Conservation (phyloP, 2,113 vertebrate genomes). For the Ornithorhynchus anatinus region DNA sequence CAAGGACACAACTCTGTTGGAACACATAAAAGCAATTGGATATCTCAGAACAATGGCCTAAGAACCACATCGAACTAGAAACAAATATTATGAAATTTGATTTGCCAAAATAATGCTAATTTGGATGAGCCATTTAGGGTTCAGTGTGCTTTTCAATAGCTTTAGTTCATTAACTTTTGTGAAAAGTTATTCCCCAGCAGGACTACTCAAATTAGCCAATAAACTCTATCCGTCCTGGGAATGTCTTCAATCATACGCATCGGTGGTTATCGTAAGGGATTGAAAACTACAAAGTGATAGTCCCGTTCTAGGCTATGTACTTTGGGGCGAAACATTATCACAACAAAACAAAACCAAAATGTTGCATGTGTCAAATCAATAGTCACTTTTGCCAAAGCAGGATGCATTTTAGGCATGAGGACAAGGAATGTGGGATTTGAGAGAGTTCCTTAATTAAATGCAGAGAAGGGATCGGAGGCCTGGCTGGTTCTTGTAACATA, state of each 20-base stretch:
- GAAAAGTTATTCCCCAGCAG: not conserved
- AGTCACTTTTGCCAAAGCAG: slow-evolving; percentile 13
- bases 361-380: not conserved
- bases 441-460: slow-evolving; percentile 47
- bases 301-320: not conserved
- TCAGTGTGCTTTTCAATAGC: not conserved
- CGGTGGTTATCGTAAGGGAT: not conserved
- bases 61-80: slow-evolving; percentile 1
- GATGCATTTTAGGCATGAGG: not conserved
- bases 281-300: not conserved
- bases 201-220: not conserved
- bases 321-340: not conserved
- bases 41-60: not conserved
- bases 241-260: not conserved
- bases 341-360: not conserved
- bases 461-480: slow-evolving; percentile 26
- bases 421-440: not conserved
- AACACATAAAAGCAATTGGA: slow-evolving; percentile 21
- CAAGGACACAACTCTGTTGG: not conserved
- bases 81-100: not conserved
- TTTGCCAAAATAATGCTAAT: not conserved
- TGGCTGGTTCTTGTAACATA: slow-evolving; percentile 26
- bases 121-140: not conserved
- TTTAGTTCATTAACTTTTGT: not conserved
- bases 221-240: not conserved